Percentiles rank a stretch among this genome's conserved stretches.
Conservation (phyloP, 2,113 vertebrate species). For the Catharus fuscescens region DNA sequence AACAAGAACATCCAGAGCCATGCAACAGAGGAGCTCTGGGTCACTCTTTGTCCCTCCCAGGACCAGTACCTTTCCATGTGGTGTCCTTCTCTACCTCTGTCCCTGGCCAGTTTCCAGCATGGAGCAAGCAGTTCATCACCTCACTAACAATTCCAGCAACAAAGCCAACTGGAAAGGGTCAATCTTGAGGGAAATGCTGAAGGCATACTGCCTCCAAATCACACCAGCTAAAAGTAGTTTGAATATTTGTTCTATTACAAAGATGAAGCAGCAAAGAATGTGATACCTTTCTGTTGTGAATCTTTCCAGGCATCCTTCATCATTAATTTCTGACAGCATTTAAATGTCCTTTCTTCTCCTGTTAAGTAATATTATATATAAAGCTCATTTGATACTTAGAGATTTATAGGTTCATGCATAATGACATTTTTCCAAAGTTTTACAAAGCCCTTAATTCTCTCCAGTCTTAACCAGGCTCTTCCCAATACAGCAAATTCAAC, state of each 20-base stretch:
- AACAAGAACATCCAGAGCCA: fast-evolving
- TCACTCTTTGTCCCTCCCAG: not conserved
- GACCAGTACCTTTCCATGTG: not conserved
- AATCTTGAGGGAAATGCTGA: not conserved
- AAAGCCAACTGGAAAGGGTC: not conserved
- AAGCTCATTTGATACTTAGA: not conserved
- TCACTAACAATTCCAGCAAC: not conserved
- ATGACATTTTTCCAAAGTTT: not conserved
- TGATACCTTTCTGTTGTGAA: not conserved
- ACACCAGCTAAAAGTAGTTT: not conserved
- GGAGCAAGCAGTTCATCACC: not conserved
- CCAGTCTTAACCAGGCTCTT: not conserved
- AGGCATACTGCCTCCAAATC: not conserved
- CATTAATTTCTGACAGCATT: constrained; percentile 8
- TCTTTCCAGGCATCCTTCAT: not conserved
- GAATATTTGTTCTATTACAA: not conserved
- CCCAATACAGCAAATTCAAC: not conserved
- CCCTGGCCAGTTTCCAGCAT: not conserved
- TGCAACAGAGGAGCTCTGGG: not conserved
- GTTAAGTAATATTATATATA: not conserved
- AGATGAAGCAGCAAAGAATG: not conserved
- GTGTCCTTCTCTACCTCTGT: not conserved
- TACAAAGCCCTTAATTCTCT: constrained; percentile 17
- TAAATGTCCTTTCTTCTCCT: constrained; percentile 19
- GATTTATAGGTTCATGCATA: constrained; percentile 16